These are phyloP conservation scores for Drosophila austrosaltans DNA, from an alignment of 2,888 invertebrate species.

Conservation along the genomic window DNA sequence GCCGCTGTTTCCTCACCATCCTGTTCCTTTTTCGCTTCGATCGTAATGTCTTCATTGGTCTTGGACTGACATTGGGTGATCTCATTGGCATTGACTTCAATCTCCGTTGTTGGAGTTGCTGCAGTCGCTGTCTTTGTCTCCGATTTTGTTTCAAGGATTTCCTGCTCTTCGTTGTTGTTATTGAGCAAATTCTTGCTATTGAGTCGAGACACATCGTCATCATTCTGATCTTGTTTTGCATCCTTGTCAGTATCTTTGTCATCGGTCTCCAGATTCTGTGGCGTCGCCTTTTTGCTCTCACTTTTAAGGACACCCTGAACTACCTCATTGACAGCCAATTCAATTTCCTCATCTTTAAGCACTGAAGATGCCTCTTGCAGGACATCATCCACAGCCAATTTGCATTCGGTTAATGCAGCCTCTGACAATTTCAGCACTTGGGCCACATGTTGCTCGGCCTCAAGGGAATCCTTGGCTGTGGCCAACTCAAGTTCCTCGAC, in stretches of 20 bases:
- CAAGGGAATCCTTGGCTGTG: constrained; percentile 73
- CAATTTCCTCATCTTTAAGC: constrained; percentile 85
- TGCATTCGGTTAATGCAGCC: constrained; percentile 84
- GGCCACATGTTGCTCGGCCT: constrained; percentile 85
- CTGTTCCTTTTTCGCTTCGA: constrained; percentile 20
- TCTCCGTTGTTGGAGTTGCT: not conserved
- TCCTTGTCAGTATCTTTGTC: not conserved
- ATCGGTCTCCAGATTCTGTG: not conserved
- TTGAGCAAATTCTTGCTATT: constrained; percentile 81
- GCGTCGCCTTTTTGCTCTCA: constrained; percentile 74
- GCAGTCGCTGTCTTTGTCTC: not conserved
- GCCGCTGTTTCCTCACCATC: not conserved
- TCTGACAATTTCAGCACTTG: constrained; percentile 85
- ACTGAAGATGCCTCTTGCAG: constrained; percentile 83
- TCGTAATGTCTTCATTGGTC: not conserved
- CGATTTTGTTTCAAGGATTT: not conserved
- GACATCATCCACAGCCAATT: constrained; percentile 78
- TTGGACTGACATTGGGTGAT: constrained; percentile 29
- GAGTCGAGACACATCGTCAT: constrained; percentile 74
- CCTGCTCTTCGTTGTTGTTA: constrained; percentile 65
- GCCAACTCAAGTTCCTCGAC: constrained; percentile 77
- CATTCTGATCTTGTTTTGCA: constrained; percentile 9
- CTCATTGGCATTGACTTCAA: constrained; percentile 75
- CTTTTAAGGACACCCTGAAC: constrained; percentile 84
- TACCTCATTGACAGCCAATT: constrained; percentile 85